These are phyloP conservation scores for Macrophya annulata DNA, from an alignment of 2,888 invertebrate genomes.

Conservation along the genomic window DNA sequence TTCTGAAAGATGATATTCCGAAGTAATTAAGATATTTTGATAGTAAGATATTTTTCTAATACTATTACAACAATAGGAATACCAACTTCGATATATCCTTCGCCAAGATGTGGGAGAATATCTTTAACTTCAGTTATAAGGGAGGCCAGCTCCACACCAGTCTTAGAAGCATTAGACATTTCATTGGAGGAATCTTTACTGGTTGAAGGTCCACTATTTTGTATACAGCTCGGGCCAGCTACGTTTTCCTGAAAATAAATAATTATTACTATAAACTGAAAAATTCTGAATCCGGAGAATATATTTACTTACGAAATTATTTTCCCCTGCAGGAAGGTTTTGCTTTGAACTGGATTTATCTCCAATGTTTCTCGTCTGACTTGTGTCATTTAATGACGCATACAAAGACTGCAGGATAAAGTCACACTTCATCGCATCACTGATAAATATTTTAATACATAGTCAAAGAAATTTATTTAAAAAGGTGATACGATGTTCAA, in stretches of 20 bases:
- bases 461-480: constrained; percentile 63
- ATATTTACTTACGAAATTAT: constrained; percentile 22
- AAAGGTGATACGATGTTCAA: constrained; percentile 12
- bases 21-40: constrained; percentile 5
- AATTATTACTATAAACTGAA: background rate
- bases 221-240: constrained; percentile 64
- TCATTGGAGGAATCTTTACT: constrained; percentile 28
- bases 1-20: constrained; percentile 82
- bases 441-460: constrained; percentile 66
- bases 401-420: constrained; percentile 82
- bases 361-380: constrained; percentile 53
- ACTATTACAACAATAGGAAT: background rate
- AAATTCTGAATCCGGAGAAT: constrained; percentile 59
- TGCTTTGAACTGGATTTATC: constrained; percentile 42
- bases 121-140: constrained; percentile 87
- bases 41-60: background rate
- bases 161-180: constrained; percentile 52
- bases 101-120: constrained; percentile 91
- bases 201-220: constrained; percentile 52
- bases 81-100: constrained; percentile 84
- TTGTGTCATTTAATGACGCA: constrained; percentile 66
- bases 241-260: constrained; percentile 61
- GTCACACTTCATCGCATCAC: constrained; percentile 82
- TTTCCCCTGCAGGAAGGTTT: constrained; percentile 29
- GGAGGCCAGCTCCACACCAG: constrained; percentile 72